Evolutionary conservation across 2,797 vertebrate species (phyloP), one percentile per base, ranked within the genome.

Genomic region (Enteromius trimaculatus): DNA sequence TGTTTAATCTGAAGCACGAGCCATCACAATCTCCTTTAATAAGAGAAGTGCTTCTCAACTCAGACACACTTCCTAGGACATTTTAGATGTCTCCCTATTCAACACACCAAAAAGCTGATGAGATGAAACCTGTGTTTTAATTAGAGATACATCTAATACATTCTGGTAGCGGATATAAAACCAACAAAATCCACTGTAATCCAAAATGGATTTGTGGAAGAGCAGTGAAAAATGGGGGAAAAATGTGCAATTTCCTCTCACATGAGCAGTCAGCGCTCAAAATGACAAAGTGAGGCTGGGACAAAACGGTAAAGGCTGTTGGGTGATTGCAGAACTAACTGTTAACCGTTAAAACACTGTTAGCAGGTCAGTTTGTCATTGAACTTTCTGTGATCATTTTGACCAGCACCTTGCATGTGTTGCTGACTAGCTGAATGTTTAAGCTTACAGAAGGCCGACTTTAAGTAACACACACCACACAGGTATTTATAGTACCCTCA

Each of bases 401-500:
- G 78, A 83, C 11, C 77, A 29, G 19, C 34, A 42, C 49, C 29
- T 51, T 65, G 11, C 39, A 49, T 64, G 34, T 49, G 71, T 53
- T 65, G 42, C 29, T 82, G 65, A 70, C 80, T 19, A 81, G 34
- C 16, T 69, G 66, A 84, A 77, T 80, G 64, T 64, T 77, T 37
- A 49, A 79, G 37, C 64, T 37, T 29, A 58, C 62, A 81, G 72
- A 65, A 37, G 85, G 77, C 72, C 77, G 79, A 55, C 79, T 72
- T 77, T 70, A 62, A 88, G 90, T 89, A 91, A 92, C 82, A 21
- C 81, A 91, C 77, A 91, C 88, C 84, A 58, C 8, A 76, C 39
- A 68, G 6, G 71, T 92, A 93, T 93, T 92, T 89, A 89, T 91
- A 92, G 87, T 65, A 14, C 29, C 8, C 77, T 74, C 83, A 17